These are phyloP conservation scores for Yponomeuta sedellus DNA, from an alignment of 2,888 invertebrate species.

Conservation along the genomic window DNA sequence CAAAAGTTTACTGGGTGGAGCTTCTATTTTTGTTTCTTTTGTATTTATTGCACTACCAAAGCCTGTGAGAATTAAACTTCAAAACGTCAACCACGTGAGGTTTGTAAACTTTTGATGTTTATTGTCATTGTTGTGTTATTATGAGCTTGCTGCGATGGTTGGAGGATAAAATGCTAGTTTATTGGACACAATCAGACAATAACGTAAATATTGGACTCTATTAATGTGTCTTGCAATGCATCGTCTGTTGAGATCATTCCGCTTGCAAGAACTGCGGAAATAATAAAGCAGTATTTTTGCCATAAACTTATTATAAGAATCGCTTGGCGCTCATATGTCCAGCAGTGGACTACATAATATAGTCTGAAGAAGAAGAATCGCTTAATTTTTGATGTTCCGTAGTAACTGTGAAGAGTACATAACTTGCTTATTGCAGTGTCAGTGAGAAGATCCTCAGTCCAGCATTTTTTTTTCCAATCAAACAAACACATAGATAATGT, in stretches of 20 bases:
- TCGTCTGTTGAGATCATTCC: neutral
- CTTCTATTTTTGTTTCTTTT: neutral
- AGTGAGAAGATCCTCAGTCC: too few relatives aligned
- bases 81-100: conserved; percentile 13
- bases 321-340: too few relatives aligned
- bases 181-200: neutral
- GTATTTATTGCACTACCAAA: neutral
- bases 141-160: neutral
- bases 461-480: too few relatives aligned
- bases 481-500: too few relatives aligned
- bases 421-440: too few relatives aligned
- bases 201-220: neutral
- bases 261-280: neutral
- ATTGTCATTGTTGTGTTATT: conserved; percentile 11
- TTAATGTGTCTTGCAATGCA: neutral
- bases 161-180: neutral
- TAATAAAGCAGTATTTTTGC: neutral
- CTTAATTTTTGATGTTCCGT: neutral
- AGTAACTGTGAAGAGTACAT: too few relatives aligned
- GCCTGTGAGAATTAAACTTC: conserved; percentile 16
- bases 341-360: too few relatives aligned
- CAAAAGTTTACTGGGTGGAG: neutral
- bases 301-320: neutral
- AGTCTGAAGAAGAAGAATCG: too few relatives aligned
- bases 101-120: conserved; percentile 11